Evolutionary conservation across 1,140 invertebrate species (phyloP), one percentile per base, ranked within the genome.

Genomic region (Berghia stephanieae): DNA sequence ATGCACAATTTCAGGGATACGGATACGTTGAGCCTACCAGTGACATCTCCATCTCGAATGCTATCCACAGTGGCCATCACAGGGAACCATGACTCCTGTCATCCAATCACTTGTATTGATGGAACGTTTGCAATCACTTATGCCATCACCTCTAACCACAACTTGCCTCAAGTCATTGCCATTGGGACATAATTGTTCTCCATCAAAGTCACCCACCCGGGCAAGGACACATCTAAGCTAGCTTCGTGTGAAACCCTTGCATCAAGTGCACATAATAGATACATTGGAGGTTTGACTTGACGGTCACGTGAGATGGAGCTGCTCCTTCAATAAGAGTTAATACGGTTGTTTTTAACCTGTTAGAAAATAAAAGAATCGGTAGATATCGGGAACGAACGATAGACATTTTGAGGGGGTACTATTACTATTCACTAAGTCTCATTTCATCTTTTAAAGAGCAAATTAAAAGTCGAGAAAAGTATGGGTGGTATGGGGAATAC

Each of bases 61-160:
- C 75, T 52, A 66, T 85, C 84, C 57, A 83, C 49, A 16, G 80
- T 78, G 2, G 83, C 84, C 43, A 55, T 70, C 16, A 85, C 67
- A 27, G 80, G n/a, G 78, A 13, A 85, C 67, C 5, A 1, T 43
- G 38, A 66, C 2, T 40, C 57, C 57, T 31, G 24, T 4, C 34
- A 6, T 43, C 73, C 73, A 75, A 16, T n/a, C 40, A 5, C 10
- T 18, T 6, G 3, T 60, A 2, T 36, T 40, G 16, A 73, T 8
- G 3, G 1, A 5, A 36, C 18, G 49, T 21, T 36, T 24, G 40
- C 71, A 3, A 57, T 36, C 46, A 40, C 40, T 57, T 21, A 13
- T 3, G 38, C 40, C n/a, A n/a, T 4, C 36, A 8, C 72, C 70
- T 36, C 75, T 67, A 69, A 82, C 44, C 2, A 81, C 77, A 69